A percentile compares a stretch with the other conserved stretches of the same genome.
Conservation (phyloP, 2,797 vertebrate species). For the Urocyon cinereoargenteus region DNA sequence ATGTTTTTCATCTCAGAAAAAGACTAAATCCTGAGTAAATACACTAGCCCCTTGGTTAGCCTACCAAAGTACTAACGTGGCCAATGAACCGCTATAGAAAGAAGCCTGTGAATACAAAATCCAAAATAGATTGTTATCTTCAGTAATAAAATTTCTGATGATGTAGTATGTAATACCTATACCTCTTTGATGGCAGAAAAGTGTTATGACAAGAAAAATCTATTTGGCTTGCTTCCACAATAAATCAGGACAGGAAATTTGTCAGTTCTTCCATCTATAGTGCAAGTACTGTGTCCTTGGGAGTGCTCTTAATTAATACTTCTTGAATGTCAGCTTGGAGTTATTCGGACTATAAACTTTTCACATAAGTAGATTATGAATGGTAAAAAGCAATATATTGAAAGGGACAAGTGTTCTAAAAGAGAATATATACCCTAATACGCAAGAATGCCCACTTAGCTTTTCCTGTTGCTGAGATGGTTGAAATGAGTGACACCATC, state of each 20-base stretch:
- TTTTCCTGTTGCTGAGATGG: not conserved
- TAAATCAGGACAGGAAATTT: not conserved
- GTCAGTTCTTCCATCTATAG: not conserved
- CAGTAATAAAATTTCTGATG: not conserved
- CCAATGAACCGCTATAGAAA: conserved; percentile 2
- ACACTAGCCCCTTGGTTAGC: not conserved
- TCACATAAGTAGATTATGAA: not conserved
- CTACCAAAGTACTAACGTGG: not conserved
- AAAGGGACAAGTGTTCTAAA: not conserved
- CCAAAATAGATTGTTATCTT: not conserved
- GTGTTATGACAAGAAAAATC: conserved; percentile 24
- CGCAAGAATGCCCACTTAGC: not conserved
- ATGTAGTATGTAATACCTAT: not conserved
- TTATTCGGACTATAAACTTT: conserved; percentile 34
- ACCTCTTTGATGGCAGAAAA: not conserved
- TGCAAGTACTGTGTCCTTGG: not conserved
- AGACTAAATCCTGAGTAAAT: not conserved
- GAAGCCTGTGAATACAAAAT: not conserved
- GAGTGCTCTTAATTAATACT: not conserved
- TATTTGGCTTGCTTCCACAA: not conserved
- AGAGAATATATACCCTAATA: not conserved
- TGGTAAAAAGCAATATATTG: not conserved
- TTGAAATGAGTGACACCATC: not conserved
- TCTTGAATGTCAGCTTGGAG: not conserved
- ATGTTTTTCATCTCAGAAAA: conserved; percentile 24